Percentiles rank a stretch among this genome's conserved stretches.
phyloP scores from a whole-genome alignment of 2,113 vertebrate species.

The Rhineura floridana region DNA sequence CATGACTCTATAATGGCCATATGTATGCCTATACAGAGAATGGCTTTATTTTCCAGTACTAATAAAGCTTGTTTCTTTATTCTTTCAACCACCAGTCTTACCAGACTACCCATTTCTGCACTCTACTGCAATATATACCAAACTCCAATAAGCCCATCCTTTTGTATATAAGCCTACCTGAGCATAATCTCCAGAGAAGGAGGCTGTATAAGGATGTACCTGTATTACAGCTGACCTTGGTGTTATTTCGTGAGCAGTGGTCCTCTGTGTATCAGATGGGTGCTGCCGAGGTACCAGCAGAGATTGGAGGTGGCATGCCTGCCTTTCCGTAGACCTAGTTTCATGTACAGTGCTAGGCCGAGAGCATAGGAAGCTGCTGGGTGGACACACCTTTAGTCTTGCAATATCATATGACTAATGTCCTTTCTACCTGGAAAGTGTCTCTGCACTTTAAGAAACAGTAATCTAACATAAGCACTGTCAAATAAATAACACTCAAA shows the following conservation, averaged over 20 bases:
- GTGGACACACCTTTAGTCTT: conserved; percentile 25
- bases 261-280: not conserved
- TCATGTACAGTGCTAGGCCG: not conserved
- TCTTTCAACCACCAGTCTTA: no score
- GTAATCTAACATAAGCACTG: conserved; percentile 42
- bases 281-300: not conserved
- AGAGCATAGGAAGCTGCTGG: not conserved
- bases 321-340: not conserved
- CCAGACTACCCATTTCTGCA: no score
- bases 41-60: no score
- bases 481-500: conserved; percentile 39
- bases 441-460: not conserved
- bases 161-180: no score
- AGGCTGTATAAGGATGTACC: not conserved
- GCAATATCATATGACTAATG: conserved; percentile 27
- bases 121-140: no score
- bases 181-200: not conserved
- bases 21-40: no score
- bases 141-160: no score
- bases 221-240: not conserved
- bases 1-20: no score
- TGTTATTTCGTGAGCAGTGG: not conserved
- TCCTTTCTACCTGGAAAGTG: conserved; percentile 35
- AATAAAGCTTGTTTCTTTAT: no score
- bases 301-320: not conserved